Evolutionary conservation across 2,797 vertebrate species (phyloP).

Genomic region (Protonibea diacanthus): DNA sequence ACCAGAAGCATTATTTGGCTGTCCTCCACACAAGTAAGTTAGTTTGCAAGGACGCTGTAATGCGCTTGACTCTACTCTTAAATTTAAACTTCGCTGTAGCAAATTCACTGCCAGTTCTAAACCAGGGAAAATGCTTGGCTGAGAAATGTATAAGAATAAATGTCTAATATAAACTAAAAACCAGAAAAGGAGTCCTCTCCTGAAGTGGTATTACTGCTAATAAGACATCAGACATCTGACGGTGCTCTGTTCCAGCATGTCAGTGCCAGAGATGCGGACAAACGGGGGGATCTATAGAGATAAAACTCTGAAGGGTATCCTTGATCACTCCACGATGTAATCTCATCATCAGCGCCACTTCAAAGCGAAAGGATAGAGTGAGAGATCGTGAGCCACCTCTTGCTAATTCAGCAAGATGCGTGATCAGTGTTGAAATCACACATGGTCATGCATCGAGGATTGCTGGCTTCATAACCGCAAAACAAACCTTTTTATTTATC

Average conservation of each 20-base stretch:
- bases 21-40: constrained; percentile 12
- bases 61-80: constrained; percentile 20
- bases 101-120: constrained; percentile 17
- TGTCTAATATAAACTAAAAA: constrained; percentile 6
- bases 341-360: constrained; percentile 66
- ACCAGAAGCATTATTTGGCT: constrained; percentile 9
- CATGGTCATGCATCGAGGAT: constrained; percentile 6
- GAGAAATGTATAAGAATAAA: constrained; percentile 10
- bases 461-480: constrained; percentile 11
- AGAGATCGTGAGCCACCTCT: constrained; percentile 28
- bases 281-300: constrained; percentile 41
- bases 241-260: constrained; percentile 35
- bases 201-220: constrained; percentile 29
- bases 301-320: constrained; percentile 63
- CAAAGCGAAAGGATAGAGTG: constrained; percentile 38
- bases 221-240: constrained; percentile 39
- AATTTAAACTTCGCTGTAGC: constrained; percentile 4
- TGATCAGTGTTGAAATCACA: constrained; percentile 32
- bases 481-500: constrained; percentile 59
- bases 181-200: not conserved
- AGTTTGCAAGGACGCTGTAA: constrained; percentile 23
- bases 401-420: constrained; percentile 50
- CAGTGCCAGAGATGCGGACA: constrained; percentile 37
- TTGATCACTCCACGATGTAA: constrained; percentile 63
- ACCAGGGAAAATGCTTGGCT: constrained; percentile 11